Evolutionary conservation across 2,797 vertebrate genomes (phyloP), one percentile per base, ranked within the genome.

Genomic region (Jordanella pulchra): DNA sequence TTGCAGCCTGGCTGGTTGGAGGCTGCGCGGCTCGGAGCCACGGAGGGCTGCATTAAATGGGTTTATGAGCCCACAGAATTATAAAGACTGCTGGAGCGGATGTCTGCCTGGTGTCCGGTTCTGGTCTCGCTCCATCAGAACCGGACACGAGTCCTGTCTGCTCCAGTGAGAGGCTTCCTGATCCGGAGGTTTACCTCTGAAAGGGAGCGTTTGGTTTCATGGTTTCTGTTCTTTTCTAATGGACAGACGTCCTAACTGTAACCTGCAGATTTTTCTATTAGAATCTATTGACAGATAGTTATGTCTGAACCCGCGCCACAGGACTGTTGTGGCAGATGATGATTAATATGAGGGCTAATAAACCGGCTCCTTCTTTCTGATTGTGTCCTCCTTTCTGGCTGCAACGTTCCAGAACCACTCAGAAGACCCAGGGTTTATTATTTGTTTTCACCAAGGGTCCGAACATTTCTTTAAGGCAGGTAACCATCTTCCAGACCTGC

Each of bases 201-300:
- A 77, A 70, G 68, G 76, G 70, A 67, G 71, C 63, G 70, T 80
- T 79, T 86, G 84, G 81, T 87, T 82, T 88, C 78, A 77, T 89
- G 83, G 81, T 89, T 89, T 89, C 78, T 89, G 85, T 91, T 88
- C 78, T 89, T 90, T 90, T 91, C 88, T 91, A 91, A 89, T 56
- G 88, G 85, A 86, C 86, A 35, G 23, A 84, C 7, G 89, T 88
- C 87, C 86, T 63, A 79, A 90, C 85, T 91, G 85, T 91, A 92
- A 93, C 89, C 85, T 91, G 84, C 86, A 92, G 87, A 89, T 88
- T 92, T 92, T 93, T 91, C 89, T 91, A 92, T 89, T 90, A 88
- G 89, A 91, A 88, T 90, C 88, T 89, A 87, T 89, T 87, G 84
- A 89, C 87, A 67, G 88, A 82, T 84, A 81, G 87, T 82, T 87